phyloP scores from a whole-genome alignment of 30 jellyfish, hydroid and myxozoan genomes.

The Aurelia sp. region DNA sequence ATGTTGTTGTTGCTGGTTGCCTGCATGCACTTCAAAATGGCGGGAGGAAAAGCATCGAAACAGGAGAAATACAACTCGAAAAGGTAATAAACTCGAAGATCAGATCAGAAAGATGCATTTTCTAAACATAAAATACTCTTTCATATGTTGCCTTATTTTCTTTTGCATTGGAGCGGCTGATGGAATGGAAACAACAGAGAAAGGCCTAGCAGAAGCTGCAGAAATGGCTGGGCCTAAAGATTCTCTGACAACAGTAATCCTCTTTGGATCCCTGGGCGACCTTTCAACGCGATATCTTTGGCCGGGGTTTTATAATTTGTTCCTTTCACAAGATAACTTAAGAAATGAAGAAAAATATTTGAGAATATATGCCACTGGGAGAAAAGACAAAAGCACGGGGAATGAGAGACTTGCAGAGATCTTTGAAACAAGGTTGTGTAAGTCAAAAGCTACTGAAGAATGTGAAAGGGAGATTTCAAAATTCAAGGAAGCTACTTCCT shows the following conservation, averaged over 20 bases:
- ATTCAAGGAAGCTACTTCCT: conserved; percentile 7
- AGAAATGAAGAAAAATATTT: background rate
- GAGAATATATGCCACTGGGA: conserved; percentile 52
- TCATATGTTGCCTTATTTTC: too few relatives aligned
- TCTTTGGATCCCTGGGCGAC: conserved; percentile 79
- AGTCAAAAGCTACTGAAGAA: background rate
- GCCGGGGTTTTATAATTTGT: conserved; percentile 63
- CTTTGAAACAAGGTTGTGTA: background rate
- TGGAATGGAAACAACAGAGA: too few relatives aligned
- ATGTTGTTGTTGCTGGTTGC: too few relatives aligned
- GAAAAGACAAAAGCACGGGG: conserved; percentile 31
- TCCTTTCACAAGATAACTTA: background rate
- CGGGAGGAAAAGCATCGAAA: too few relatives aligned
- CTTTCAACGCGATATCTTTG: conserved; percentile 71
- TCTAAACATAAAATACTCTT: too few relatives aligned
- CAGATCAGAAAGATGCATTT: too few relatives aligned
- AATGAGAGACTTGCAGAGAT: background rate
- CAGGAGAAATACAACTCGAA: too few relatives aligned
- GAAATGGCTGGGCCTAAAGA: too few relatives aligned
- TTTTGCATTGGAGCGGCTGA: too few relatives aligned
- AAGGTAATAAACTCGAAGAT: too few relatives aligned
- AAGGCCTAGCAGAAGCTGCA: too few relatives aligned
- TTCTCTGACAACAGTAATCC: conserved; percentile 50
- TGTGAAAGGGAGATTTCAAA: conserved; percentile 3
- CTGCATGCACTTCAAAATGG: too few relatives aligned